Conservation (phyloP, 1,140 invertebrate genomes). For the Orchesella cincta region DNA sequence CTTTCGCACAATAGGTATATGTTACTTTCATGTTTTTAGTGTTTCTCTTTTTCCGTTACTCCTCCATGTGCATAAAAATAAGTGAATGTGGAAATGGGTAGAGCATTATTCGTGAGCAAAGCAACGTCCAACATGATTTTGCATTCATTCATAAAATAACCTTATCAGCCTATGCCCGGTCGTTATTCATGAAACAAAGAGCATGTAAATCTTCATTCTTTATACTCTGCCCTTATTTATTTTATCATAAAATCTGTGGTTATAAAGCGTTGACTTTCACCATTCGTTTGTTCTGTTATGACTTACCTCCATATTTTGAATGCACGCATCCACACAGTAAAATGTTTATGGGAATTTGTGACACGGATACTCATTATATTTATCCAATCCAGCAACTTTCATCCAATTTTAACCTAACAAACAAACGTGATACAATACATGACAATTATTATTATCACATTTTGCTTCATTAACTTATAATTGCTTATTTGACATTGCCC, state of each 20-base stretch:
- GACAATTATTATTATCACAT: too few relatives aligned
- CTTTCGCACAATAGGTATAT: too few relatives aligned
- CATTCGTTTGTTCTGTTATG: not conserved
- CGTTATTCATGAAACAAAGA: not conserved
- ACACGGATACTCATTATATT: not conserved
- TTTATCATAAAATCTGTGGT: slow-evolving; percentile 1
- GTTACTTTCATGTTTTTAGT: not conserved
- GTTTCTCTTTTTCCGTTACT: not conserved
- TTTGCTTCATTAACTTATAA: too few relatives aligned
- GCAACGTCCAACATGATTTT: not conserved
- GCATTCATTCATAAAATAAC: slow-evolving; percentile 5
- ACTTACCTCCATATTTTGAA: not conserved
- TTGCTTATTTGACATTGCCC: too few relatives aligned
- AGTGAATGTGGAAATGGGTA: not conserved
- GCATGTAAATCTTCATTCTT: slow-evolving; percentile 5
- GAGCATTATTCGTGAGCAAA: not conserved
- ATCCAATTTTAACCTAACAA: too few relatives aligned
- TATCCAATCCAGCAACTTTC: not conserved
- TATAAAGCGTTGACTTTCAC: not conserved
- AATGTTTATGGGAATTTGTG: not conserved
- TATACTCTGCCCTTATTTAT: slow-evolving; percentile 1
- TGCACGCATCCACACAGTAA: not conserved
- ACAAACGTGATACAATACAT: too few relatives aligned
- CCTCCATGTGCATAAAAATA: not conserved
- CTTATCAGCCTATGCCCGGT: not conserved